Base-by-base conservation (phyloP, 64 coral and sea anemone genomes). In the Porites lutea region DNA sequence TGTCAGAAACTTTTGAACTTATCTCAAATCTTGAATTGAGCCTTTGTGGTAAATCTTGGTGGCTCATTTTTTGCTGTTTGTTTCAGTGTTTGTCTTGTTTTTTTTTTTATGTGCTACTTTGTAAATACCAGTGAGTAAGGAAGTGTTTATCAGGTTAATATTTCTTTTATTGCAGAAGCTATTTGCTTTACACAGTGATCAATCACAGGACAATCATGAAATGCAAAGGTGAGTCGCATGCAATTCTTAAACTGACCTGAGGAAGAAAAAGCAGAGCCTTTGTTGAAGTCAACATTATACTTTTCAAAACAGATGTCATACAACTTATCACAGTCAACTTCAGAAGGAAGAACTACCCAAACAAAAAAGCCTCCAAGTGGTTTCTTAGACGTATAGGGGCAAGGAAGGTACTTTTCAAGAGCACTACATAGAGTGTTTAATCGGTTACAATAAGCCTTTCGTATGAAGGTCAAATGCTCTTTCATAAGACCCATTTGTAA, bases 291-390 rank as follows among this genome's bases (percentile, higher is more conserved):
- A 4, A 97, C 76, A 50, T 82, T 88, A 59, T 97, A 97, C 59
- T 97, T 91, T 52, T 88, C 88, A 59, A 90, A 78, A 82, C 82
- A 90, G 59, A 97, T 53, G 37, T 87, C 90, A 4, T 86, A 59
- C 11, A 97, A 9, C n/a, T 91, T 71, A 46, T 90, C 71, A 37
- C 88, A 89, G 74, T 97, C 91, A 13, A 83, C 51, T 5, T 91
- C 65, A 64, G 72, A 14, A 21, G 95, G 95, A 27, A 97, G 72
- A 48, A 88, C 83, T 3, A 97, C 76, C 95, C 95, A 97, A 4
- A 97, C 95, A 94, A 97, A 97, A 61, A 88, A 97, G 7, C 95
- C 95, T 48, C 95, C 95, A 21, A 59, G 87, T 11, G 95, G 95
- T 62, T 93, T 91, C 8, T 13, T 59, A 44, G 91, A 97, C 6